Evolutionary conservation across 2,113 vertebrate genomes (phyloP).

Genomic region (Oryzias javanicus): DNA sequence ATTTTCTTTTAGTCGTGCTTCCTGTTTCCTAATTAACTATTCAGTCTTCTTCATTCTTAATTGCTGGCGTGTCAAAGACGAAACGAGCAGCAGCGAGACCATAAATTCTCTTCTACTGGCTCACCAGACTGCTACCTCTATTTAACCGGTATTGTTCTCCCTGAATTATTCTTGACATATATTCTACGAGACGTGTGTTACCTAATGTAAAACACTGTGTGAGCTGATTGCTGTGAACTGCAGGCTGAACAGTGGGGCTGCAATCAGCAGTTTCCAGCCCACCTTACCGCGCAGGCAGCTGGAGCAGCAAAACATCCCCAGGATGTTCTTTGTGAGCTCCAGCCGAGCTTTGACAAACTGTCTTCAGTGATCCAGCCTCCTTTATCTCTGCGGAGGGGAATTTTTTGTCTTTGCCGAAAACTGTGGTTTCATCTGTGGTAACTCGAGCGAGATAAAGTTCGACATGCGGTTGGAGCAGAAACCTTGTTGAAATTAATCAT

Average conservation of each 20-base stretch:
- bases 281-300: neutral
- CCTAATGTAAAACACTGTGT: neutral
- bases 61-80: slow-evolving; percentile 10
- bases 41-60: neutral
- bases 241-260: neutral
- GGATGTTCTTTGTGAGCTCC: neutral
- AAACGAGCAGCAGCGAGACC: neutral
- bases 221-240: neutral
- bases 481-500: too few relatives aligned
- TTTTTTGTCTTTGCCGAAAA: too few relatives aligned
- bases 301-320: neutral
- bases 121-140: neutral
- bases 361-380: too few relatives aligned
- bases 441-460: too few relatives aligned
- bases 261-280: neutral
- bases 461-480: too few relatives aligned
- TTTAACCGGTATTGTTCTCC: neutral
- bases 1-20: neutral
- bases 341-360: neutral
- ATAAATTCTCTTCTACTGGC: slow-evolving; percentile 1
- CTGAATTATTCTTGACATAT: neutral
- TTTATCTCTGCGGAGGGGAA: too few relatives aligned
- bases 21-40: neutral
- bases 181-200: neutral
- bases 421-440: too few relatives aligned